Evolutionary conservation across 2,888 invertebrate species (phyloP).

Genomic region (Patella pellucida): DNA sequence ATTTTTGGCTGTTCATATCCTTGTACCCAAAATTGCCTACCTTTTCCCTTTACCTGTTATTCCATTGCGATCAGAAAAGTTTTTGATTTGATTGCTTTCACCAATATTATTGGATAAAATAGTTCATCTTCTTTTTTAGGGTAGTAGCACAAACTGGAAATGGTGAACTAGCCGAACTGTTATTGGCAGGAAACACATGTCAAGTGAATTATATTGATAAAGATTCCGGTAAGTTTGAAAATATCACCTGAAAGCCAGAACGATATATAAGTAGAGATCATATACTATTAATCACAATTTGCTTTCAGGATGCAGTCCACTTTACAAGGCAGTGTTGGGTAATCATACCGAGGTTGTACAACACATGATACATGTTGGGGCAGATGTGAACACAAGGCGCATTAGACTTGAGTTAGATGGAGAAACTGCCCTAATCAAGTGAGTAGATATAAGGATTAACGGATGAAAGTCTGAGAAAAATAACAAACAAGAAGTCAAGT

Average conservation of each 20-base stretch:
- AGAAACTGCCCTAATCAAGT: slow-evolving; percentile 63
- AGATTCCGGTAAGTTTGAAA: slow-evolving; percentile 44
- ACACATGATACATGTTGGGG: slow-evolving; percentile 58
- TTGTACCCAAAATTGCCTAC: not conserved
- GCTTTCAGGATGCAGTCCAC: slow-evolving; percentile 53
- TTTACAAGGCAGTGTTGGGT: slow-evolving; percentile 61
- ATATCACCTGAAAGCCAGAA: too few relatives aligned
- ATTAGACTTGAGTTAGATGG: slow-evolving; percentile 46
- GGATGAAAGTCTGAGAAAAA: too few relatives aligned
- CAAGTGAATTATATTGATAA: slow-evolving; percentile 62
- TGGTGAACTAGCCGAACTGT: slow-evolving; percentile 49
- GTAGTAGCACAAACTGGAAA: slow-evolving; percentile 58
- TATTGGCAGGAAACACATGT: slow-evolving; percentile 52
- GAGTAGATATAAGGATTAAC: not conserved
- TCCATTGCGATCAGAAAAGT: not conserved
- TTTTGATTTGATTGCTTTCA: not conserved
- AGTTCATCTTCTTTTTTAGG: slow-evolving; percentile 41
- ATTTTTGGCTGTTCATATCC: too few relatives aligned
- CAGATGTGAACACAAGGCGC: slow-evolving; percentile 63
- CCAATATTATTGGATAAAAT: too few relatives aligned
- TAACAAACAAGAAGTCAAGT: too few relatives aligned
- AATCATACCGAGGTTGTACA: slow-evolving; percentile 47
- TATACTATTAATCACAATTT: too few relatives aligned
- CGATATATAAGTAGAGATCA: too few relatives aligned
- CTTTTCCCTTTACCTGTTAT: not conserved